phyloP scores from a whole-genome alignment of 1,140 invertebrate genomes.

The Nasonia giraulti region DNA sequence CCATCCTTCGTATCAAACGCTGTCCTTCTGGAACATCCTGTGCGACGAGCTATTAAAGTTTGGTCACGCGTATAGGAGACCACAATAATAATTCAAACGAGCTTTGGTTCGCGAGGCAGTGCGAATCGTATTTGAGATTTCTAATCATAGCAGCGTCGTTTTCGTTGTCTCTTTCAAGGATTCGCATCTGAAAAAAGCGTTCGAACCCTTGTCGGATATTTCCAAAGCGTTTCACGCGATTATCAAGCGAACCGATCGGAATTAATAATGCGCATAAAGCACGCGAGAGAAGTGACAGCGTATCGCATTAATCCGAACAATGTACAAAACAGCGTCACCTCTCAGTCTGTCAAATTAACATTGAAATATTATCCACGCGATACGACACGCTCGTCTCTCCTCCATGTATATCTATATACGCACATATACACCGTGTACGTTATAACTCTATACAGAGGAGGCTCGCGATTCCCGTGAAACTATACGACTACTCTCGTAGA shows the following conservation, averaged over 20 bases:
- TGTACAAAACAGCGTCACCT: not conserved
- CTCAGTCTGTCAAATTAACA: conserved; percentile 21
- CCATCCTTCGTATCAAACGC: not conserved
- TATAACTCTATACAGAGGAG: not conserved
- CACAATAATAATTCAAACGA: not conserved
- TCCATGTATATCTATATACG: not conserved
- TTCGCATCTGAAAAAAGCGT: not conserved
- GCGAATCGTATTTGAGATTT: not conserved
- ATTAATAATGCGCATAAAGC: not conserved
- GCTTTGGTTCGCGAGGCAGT: not conserved
- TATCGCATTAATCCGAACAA: conserved; percentile 4
- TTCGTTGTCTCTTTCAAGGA: not conserved
- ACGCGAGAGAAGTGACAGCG: not conserved
- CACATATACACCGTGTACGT: not conserved
- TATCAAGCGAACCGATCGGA: not conserved
- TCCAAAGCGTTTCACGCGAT: no score
- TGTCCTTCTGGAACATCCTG: not conserved
- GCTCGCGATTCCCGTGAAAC: conserved; percentile 16
- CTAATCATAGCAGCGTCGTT: not conserved
- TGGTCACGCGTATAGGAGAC: not conserved
- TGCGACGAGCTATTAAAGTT: not conserved
- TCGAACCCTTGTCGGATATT: no score
- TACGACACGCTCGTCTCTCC: not conserved
- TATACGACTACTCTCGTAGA: not conserved
- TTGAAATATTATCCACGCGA: conserved; percentile 30